Percentiles rank a stretch among this genome's conserved stretches.
phyloP scores from a whole-genome alignment of 2,888 invertebrate species.

The Heliconius sara region DNA sequence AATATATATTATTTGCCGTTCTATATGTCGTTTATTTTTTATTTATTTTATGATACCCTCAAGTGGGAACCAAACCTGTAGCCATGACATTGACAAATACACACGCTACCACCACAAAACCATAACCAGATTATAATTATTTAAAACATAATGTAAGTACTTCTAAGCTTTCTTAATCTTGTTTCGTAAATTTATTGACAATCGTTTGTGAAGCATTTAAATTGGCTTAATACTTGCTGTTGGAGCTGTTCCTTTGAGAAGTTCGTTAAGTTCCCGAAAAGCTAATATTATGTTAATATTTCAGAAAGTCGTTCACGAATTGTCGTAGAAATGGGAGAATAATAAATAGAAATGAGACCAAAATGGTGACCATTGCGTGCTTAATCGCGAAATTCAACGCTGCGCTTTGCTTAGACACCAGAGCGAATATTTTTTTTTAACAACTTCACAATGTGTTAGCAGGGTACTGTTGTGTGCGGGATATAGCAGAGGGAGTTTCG shows the following conservation, averaged over 20 bases:
- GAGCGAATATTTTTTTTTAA: too few relatives aligned
- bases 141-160: not conserved
- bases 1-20: too few relatives aligned
- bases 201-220: constrained; percentile 16
- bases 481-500: too few relatives aligned
- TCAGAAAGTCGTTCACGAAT: constrained; percentile 12
- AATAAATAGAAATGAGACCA: not conserved
- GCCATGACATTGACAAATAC: not conserved
- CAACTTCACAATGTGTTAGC: too few relatives aligned
- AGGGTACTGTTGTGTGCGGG: too few relatives aligned
- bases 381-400: too few relatives aligned
- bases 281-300: constrained; percentile 28
- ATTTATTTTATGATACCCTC: not conserved
- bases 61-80: not conserved
- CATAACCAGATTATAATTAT: not conserved
- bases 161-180: constrained; percentile 9
- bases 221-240: constrained; percentile 19
- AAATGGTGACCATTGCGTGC: not conserved
- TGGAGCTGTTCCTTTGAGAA: constrained; percentile 12
- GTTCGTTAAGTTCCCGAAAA: constrained; percentile 11
- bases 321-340: constrained; percentile 12
- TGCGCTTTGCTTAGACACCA: too few relatives aligned
- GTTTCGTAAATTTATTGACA: constrained; percentile 9
- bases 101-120: not conserved
- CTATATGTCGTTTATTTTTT: not conserved